These are phyloP conservation scores for Pseudachorutes palmiensis DNA, from an alignment of 1,140 invertebrate species.

Conservation along the genomic window DNA sequence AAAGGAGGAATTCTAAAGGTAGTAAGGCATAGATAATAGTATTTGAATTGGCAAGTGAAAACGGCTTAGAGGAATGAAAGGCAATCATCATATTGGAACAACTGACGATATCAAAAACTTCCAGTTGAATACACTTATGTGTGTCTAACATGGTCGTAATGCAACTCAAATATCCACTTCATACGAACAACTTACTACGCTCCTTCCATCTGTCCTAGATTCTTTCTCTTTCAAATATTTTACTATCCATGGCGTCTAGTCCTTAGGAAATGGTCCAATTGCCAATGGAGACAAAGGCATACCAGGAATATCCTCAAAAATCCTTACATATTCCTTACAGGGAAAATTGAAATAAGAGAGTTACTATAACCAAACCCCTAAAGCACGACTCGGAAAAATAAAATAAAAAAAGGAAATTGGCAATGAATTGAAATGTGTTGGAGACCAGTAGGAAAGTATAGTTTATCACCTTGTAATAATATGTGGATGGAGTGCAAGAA, in stretches of 20 bases:
- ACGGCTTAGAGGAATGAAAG: neutral
- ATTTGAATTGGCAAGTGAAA: constrained; percentile 1
- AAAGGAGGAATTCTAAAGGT: neutral
- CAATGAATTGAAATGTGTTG: no score
- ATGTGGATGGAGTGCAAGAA: no score
- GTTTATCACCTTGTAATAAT: no score
- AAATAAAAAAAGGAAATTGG: no score
- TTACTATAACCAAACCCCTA: no score
- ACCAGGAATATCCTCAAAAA: no score
- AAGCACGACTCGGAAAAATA: no score
- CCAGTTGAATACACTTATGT: neutral
- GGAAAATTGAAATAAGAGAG: no score
- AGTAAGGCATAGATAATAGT: constrained; percentile 4
- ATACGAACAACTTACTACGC: neutral
- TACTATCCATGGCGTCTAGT: neutral
- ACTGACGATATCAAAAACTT: constrained; percentile 9
- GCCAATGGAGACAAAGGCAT: no score
- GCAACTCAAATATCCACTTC: constrained; percentile 1
- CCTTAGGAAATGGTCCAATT: no score
- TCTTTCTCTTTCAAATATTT: neutral
- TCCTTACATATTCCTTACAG: no score
- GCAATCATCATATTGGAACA: constrained; percentile 5
- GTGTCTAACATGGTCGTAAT: constrained; percentile 8
- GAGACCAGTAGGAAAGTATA: no score
- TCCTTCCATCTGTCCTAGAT: neutral